phyloP scores from a whole-genome alignment of 53 echinoderm and acorn worm genomes.

The Paracentrotus lividus region DNA sequence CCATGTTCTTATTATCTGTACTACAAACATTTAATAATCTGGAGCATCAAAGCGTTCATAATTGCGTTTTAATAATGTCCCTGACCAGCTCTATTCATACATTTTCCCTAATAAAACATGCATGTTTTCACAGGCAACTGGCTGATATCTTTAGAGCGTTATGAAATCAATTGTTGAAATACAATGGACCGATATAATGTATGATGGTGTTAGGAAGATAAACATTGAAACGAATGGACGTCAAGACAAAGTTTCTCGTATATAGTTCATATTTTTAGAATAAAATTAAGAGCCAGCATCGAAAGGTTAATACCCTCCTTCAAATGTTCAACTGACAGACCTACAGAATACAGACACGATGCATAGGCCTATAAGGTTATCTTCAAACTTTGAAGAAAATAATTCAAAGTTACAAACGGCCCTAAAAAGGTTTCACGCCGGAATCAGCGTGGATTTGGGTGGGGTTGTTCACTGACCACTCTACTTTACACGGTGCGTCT shows the following conservation, averaged over 20 bases:
- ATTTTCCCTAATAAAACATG: conserved; percentile 35
- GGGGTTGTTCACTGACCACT: no score
- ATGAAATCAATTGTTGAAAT: neutral
- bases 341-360: no score
- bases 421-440: no score
- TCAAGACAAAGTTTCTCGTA: neutral
- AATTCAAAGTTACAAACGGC: no score
- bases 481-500: no score
- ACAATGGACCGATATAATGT: neutral
- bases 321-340: no score
- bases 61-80: conserved; percentile 33
- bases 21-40: conserved; percentile 44
- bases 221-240: neutral
- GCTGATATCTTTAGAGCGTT: conserved; percentile 7
- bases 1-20: neutral
- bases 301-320: no score
- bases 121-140: conserved; percentile 35
- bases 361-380: no score
- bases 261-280: neutral
- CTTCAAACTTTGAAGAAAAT: no score
- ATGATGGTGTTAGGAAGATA: neutral
- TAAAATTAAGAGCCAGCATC: no score
- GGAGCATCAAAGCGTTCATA: conserved; percentile 29
- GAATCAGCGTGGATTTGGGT: no score
- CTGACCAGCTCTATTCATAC: neutral